Percentiles rank a stretch among this genome's conserved stretches.
Evolutionary conservation across 2,113 vertebrate species (phyloP).

Genomic region (Sander vitreus): DNA sequence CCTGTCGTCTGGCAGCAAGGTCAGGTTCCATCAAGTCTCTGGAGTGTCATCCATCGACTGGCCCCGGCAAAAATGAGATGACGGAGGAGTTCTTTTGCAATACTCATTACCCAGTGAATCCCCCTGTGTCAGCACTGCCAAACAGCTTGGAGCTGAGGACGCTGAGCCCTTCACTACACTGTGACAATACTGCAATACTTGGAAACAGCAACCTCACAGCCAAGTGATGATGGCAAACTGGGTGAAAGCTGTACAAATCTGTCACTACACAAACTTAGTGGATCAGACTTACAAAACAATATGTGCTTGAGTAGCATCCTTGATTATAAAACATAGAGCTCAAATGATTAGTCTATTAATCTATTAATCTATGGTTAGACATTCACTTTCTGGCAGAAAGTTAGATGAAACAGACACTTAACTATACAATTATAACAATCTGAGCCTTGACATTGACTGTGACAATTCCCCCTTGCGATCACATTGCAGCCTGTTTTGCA

Average conservation of each 20-base stretch:
- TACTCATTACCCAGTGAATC: slow-evolving; percentile 72
- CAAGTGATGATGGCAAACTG: slow-evolving; percentile 29
- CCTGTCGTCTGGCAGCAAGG: slow-evolving; percentile 54
- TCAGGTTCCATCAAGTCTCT: slow-evolving; percentile 61
- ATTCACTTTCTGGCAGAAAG: not conserved
- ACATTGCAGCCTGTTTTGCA: no score
- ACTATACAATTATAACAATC: no score
- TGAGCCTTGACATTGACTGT: no score
- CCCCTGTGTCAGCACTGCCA: slow-evolving; percentile 71
- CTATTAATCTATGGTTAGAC: no score
- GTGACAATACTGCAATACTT: slow-evolving; percentile 72
- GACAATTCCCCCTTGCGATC: no score
- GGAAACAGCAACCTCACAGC: slow-evolving; percentile 52
- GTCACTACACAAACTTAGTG: not conserved
- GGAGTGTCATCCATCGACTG: slow-evolving; percentile 66
- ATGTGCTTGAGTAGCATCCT: not conserved
- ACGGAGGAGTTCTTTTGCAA: slow-evolving; percentile 69
- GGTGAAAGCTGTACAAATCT: slow-evolving; percentile 18
- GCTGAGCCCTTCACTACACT: slow-evolving; percentile 67
- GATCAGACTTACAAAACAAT: not conserved
- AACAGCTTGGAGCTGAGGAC: slow-evolving; percentile 67
- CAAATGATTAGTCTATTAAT: no score
- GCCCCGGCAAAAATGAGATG: slow-evolving; percentile 72
- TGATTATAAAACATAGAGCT: not conserved
- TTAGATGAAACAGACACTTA: no score